Percentiles rank a stretch among this genome's conserved stretches.
Conservation (phyloP, 2,888 invertebrate genomes). For the Sinodicranocentrus sp. region DNA sequence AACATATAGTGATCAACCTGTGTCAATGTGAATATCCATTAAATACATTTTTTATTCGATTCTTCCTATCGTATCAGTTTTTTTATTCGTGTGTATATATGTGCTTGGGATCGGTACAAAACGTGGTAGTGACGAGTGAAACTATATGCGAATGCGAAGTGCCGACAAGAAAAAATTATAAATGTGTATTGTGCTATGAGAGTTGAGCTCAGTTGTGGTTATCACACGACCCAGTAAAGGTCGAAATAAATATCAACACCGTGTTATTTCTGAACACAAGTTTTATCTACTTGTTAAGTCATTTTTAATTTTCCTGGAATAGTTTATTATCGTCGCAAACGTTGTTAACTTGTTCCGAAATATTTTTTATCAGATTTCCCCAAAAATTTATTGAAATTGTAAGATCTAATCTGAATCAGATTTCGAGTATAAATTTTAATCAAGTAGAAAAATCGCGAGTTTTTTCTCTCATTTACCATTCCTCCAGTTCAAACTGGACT, state of each 20-base stretch:
- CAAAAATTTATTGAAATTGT: not conserved
- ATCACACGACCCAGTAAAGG: conserved; percentile 41
- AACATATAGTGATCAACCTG: not conserved
- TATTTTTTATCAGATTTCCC: not conserved
- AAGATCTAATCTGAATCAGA: not conserved
- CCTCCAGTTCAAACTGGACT: too few relatives aligned
- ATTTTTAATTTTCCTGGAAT: too few relatives aligned
- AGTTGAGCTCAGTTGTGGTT: conserved; percentile 54
- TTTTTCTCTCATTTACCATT: too few relatives aligned
- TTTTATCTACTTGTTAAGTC: too few relatives aligned
- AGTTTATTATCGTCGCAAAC: too few relatives aligned
- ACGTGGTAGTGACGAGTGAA: too few relatives aligned
- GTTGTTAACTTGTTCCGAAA: not conserved
- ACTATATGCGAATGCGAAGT: not conserved
- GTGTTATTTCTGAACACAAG: too few relatives aligned
- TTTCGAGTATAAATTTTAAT: not conserved
- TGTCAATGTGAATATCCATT: not conserved
- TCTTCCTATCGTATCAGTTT: not conserved
- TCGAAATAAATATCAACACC: not conserved
- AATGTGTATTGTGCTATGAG: conserved; percentile 21
- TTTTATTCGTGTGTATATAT: not conserved
- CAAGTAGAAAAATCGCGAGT: not conserved
- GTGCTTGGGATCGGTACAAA: too few relatives aligned
- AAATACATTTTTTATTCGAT: not conserved
- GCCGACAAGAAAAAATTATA: conserved; percentile 33